phyloP scores from a whole-genome alignment of 1,140 invertebrate genomes.

The Tetramorium parvispinum region DNA sequence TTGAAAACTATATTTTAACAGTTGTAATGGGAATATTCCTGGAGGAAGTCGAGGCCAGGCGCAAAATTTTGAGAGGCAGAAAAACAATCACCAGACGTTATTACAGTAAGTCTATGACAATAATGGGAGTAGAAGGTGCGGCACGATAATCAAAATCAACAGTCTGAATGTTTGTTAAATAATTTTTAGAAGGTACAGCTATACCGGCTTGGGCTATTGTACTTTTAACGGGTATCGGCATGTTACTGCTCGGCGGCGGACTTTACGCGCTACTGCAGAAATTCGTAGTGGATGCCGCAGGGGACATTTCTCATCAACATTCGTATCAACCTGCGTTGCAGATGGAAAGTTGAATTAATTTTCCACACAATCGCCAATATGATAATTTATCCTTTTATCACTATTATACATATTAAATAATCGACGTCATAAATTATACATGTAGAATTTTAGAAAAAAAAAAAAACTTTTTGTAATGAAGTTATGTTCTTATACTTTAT shows the following conservation, averaged over 20 bases:
- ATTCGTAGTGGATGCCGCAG: conserved; percentile 85
- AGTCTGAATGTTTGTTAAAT: not conserved
- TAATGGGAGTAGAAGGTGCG: not conserved
- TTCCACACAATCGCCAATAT: not conserved
- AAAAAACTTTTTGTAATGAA: conserved; percentile 51
- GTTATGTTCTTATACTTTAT: conserved; percentile 60
- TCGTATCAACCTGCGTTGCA: conserved; percentile 82
- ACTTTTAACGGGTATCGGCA: conserved; percentile 88
- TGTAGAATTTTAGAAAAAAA: conserved; percentile 33
- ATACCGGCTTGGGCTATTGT: conserved; percentile 92
- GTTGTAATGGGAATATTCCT: conserved; percentile 88
- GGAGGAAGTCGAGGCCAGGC: conserved; percentile 89
- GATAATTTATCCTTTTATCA: not conserved
- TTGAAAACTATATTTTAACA: conserved; percentile 79
- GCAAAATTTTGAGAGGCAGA: conserved; percentile 90
- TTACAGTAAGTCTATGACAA: conserved; percentile 88
- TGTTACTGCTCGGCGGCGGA: conserved; percentile 89
- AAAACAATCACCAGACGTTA: conserved; percentile 91
- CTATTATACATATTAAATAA: conserved; percentile 14
- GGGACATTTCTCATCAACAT: too few relatives aligned
- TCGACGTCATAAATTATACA: conserved; percentile 47
- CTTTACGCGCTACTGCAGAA: conserved; percentile 90
- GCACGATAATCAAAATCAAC: not conserved
- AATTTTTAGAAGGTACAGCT: conserved; percentile 87
- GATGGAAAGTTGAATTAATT: conserved; percentile 76